Evolutionary conservation across 2,888 invertebrate genomes (phyloP).

Genomic region (Brenthis daphne): DNA sequence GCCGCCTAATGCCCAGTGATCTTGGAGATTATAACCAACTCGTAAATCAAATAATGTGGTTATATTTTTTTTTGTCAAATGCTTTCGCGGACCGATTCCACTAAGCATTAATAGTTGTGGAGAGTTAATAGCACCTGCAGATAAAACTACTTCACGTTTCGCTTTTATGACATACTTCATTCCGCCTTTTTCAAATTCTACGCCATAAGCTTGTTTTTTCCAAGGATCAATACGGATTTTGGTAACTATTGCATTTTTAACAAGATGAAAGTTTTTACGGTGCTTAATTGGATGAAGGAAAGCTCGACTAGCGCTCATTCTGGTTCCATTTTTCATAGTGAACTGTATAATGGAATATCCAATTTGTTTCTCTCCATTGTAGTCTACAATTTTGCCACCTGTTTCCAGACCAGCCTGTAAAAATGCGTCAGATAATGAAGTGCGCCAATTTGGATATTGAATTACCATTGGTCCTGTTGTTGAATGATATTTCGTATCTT

Average conservation of each 20-base stretch:
- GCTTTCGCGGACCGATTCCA: slow-evolving; percentile 86
- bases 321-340: slow-evolving; percentile 85
- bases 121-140: slow-evolving; percentile 90
- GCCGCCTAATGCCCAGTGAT: slow-evolving; percentile 88
- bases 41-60: slow-evolving; percentile 83
- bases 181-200: slow-evolving; percentile 79
- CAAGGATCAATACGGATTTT: slow-evolving; percentile 80
- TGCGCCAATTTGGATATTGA: slow-evolving; percentile 82
- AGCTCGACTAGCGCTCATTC: slow-evolving; percentile 89
- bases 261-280: slow-evolving; percentile 84
- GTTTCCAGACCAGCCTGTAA: slow-evolving; percentile 83
- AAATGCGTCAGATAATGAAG: slow-evolving; percentile 83
- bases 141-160: slow-evolving; percentile 87
- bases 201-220: slow-evolving; percentile 81
- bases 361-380: slow-evolving; percentile 85
- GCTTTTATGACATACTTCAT: slow-evolving; percentile 70
- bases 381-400: slow-evolving; percentile 84
- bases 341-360: slow-evolving; percentile 86
- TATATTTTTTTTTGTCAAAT: slow-evolving; percentile 82
- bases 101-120: slow-evolving; percentile 92
- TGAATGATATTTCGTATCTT: slow-evolving; percentile 80
- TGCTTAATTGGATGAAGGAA: slow-evolving; percentile 83
- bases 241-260: slow-evolving; percentile 81
- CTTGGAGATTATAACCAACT: slow-evolving; percentile 90
- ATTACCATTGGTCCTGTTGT: slow-evolving; percentile 83